phyloP scores from a whole-genome alignment of 2,888 invertebrate genomes.

The Netelia melanura region DNA sequence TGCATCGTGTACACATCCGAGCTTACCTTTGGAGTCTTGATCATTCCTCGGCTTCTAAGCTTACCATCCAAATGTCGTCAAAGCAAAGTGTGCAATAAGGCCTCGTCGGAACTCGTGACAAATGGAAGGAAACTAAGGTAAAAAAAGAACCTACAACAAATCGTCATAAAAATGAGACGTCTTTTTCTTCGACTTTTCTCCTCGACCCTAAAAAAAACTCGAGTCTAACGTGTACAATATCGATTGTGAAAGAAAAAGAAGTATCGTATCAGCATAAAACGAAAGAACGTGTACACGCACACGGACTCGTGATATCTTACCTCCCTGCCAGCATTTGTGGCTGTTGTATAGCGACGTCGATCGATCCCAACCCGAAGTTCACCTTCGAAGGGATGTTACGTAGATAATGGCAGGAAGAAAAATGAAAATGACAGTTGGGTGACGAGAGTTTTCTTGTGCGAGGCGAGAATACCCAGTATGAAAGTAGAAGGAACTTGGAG shows the following conservation, averaged over 20 bases:
- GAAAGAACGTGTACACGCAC: not conserved
- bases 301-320: not conserved
- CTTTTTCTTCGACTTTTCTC: not conserved
- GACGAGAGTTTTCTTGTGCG: slow-evolving; percentile 19
- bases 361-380: slow-evolving; percentile 4
- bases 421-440: slow-evolving; percentile 18
- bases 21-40: too few species aligned
- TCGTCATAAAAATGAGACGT: not conserved
- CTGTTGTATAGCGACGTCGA: not conserved
- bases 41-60: too few species aligned
- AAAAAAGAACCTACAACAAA: too few species aligned
- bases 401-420: slow-evolving; percentile 19
- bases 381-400: not conserved
- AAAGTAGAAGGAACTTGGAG: not conserved
- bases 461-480: not conserved
- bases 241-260: not conserved
- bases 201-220: not conserved
- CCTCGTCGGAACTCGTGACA: not conserved
- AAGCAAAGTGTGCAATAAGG: not conserved
- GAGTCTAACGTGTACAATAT: too few species aligned
- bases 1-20: not conserved
- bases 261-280: not conserved
- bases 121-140: not conserved
- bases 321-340: not conserved
- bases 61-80: not conserved